Base-by-base conservation (phyloP, 2,888 invertebrate genomes). In the Mimachlamys varia region DNA sequence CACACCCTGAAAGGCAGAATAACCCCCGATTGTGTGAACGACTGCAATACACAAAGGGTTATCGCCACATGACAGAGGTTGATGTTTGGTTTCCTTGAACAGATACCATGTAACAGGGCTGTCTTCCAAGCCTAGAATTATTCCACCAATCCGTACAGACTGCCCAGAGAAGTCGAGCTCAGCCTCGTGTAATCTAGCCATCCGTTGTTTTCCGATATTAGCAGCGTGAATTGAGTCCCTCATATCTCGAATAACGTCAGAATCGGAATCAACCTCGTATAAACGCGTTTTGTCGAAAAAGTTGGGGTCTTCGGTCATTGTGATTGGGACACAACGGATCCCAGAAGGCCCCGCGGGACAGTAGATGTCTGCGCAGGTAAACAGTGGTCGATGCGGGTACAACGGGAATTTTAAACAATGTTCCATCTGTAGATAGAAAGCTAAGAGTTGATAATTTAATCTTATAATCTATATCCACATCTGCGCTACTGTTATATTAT, bases 81-180 rank as follows among this genome's bases (percentile, higher is more conserved):
- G n/a, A n/a, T 76, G 33, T 33, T 50, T 58, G 50, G 88, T 53
- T 19, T 76, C 22, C 76, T 89, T 90, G 90, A 92, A 92, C 0
- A 93, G 90, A 90, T 88, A 92, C 93, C 93, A 93, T 0, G 87
- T 90, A 15, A 93, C 89, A 19, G 76, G 49, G 19, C 89, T 62
- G 2, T 92, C 91, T 4, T 88, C 53, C 88, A 88, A 88, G 17
- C 92, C 91, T 3, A 91, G 17, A 13, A 93, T 53, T n/a, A 89
- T 89, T 4, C 92, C 93, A 13, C 90, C 91, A 17, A 91, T 88
- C 22, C 22, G 17, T 3, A 92, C 88, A 38, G 53, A 27, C 5
- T 37, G 37, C 7, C 55, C 89, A 37, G 90, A 89, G 88, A 92
- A 92, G 88, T 93, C 89, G 10, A 93, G n/a, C 44, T 93, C 93